Evolutionary conservation across 2,888 invertebrate species (phyloP).

Genomic region (Sinotaia quadrata): DNA sequence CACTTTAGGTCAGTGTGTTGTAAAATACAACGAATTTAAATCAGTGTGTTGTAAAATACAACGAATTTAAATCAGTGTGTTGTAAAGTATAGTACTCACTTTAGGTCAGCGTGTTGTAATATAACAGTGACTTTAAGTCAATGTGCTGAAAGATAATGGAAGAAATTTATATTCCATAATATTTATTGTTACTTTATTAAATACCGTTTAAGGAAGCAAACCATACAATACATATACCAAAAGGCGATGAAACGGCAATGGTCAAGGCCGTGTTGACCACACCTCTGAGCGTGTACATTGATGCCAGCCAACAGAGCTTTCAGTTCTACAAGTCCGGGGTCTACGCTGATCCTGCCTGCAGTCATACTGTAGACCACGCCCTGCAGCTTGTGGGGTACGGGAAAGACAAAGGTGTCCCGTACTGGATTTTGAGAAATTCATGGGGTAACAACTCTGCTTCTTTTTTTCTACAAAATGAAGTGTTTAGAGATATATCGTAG

Average conservation of each 20-base stretch:
- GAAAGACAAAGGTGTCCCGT: not conserved
- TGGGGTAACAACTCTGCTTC: constrained; percentile 24
- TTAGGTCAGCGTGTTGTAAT: no score
- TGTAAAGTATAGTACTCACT: no score
- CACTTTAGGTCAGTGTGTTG: no score
- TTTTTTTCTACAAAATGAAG: no score
- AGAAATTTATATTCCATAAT: no score
- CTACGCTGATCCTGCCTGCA: constrained; percentile 25
- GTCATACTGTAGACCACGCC: constrained; percentile 20
- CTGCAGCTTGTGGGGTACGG: constrained; percentile 34
- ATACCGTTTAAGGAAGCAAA: constrained; percentile 40
- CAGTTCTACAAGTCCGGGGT: constrained; percentile 36
- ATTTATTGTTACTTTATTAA: no score
- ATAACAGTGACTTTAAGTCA: no score
- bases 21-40: no score
- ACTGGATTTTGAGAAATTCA: constrained; percentile 35
- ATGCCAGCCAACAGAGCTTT: constrained; percentile 53
- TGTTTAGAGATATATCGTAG: no score
- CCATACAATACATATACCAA: constrained; percentile 36
- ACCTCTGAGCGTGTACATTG: constrained; percentile 48
- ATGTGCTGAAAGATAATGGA: no score
- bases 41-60: no score
- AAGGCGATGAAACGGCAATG: constrained; percentile 42
- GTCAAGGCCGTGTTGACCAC: constrained; percentile 37
- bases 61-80: no score